A percentile compares a stretch with the other conserved stretches of the same genome.
These are phyloP conservation scores for Cylas formicarius DNA, from an alignment of 1,140 invertebrate genomes.

Conservation along the genomic window DNA sequence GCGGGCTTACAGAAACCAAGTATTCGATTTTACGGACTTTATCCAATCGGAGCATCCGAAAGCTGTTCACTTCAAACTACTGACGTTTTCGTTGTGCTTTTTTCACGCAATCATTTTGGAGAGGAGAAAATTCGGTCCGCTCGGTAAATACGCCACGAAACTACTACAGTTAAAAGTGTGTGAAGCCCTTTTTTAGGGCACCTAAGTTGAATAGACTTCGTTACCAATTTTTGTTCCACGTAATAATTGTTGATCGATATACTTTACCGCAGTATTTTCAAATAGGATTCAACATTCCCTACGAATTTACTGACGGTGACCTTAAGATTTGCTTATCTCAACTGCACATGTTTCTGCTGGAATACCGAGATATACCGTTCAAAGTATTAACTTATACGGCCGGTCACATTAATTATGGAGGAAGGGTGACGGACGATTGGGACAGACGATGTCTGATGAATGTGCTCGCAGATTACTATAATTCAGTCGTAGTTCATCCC, in stretches of 20 bases:
- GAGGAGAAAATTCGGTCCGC: conserved; percentile 61
- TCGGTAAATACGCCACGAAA: too few species aligned
- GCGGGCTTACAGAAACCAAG: conserved; percentile 50
- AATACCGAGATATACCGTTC: conserved; percentile 57
- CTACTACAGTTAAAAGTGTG: too few species aligned
- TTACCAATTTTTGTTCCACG: too few species aligned
- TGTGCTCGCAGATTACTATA: conserved; percentile 66
- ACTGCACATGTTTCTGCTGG: conserved; percentile 58
- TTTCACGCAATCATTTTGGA: conserved; percentile 64
- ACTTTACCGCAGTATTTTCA: too few species aligned
- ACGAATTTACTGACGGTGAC: conserved; percentile 71
- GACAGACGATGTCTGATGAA: conserved; percentile 70
- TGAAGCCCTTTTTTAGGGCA: too few species aligned
- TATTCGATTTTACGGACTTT: conserved; percentile 49
- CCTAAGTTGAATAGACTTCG: too few species aligned
- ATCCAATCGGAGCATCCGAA: conserved; percentile 48
- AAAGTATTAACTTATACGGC: conserved; percentile 60
- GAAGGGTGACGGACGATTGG: conserved; percentile 79
- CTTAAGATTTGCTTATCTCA: conserved; percentile 64
- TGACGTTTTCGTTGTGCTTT: conserved; percentile 62
- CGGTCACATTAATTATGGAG: conserved; percentile 82
- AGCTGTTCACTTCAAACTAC: conserved; percentile 52
- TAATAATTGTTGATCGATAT: too few species aligned
- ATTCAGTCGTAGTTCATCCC: conserved; percentile 46
- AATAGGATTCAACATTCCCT: conserved; percentile 69